phyloP scores from a whole-genome alignment of 2,797 vertebrate species.

The Carapus acus region DNA sequence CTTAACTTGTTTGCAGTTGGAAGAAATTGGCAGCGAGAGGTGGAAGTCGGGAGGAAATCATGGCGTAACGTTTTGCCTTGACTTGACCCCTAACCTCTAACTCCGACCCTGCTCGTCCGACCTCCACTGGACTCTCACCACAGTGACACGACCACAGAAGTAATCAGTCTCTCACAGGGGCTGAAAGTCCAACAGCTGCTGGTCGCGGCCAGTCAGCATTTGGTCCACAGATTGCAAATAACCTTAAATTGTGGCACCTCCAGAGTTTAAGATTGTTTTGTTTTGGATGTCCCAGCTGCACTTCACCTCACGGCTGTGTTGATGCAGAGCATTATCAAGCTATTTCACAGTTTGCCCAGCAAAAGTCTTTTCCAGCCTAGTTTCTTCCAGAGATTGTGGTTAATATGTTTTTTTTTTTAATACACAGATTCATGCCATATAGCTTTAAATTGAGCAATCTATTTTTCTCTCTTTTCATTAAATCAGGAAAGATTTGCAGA shows the following conservation, averaged over 20 bases:
- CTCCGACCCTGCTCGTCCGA: constrained; percentile 52
- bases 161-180: constrained; percentile 43
- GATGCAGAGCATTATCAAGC: too few relatives aligned
- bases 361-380: too few relatives aligned
- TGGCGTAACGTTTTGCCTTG: constrained; percentile 58
- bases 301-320: not conserved
- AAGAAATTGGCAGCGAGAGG: constrained; percentile 14
- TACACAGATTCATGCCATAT: too few relatives aligned
- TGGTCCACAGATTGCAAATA: too few relatives aligned
- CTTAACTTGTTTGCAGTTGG: not conserved
- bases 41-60: constrained; percentile 51
- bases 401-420: too few relatives aligned
- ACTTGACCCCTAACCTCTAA: constrained; percentile 59
- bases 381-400: too few relatives aligned
- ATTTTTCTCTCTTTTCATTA: too few relatives aligned
- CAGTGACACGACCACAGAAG: constrained; percentile 58
- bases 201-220: too few relatives aligned
- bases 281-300: not conserved
- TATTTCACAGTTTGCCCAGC: too few relatives aligned
- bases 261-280: constrained; percentile 57
- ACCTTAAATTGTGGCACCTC: constrained; percentile 54
- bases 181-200: too few relatives aligned
- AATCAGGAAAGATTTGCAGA: too few relatives aligned
- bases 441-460: too few relatives aligned
- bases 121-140: constrained; percentile 57